These are phyloP conservation scores for Lepilemur septentrionalis DNA, from an alignment of 2,797 vertebrate genomes.

Conservation along the genomic window DNA sequence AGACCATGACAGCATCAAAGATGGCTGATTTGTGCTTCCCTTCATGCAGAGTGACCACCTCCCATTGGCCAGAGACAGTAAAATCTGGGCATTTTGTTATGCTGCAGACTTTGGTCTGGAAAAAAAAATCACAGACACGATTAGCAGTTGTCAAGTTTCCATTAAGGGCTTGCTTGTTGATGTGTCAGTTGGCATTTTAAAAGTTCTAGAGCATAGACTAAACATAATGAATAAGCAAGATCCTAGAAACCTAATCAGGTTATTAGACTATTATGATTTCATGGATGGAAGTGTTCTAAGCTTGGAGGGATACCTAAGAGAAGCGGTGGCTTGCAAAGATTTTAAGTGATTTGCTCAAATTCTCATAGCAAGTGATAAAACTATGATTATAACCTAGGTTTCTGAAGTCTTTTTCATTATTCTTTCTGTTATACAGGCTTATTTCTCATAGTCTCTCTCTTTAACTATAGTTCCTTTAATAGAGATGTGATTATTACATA, in stretches of 20 bases:
- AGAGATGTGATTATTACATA: background rate
- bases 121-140: background rate
- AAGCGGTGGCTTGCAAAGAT: background rate
- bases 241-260: background rate
- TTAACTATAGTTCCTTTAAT: background rate
- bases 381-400: background rate
- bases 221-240: background rate
- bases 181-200: background rate
- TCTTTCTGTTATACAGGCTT: background rate
- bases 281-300: background rate
- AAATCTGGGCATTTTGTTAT: slow-evolving; percentile 88
- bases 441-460: background rate
- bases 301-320: background rate
- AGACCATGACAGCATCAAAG: slow-evolving; percentile 92
- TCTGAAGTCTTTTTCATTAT: background rate
- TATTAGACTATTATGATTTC: background rate
- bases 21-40: slow-evolving; percentile 84
- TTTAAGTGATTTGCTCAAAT: slow-evolving; percentile 11
- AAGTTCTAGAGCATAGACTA: background rate
- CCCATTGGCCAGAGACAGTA: slow-evolving; percentile 89
- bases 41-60: slow-evolving; percentile 86
- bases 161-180: background rate
- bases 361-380: background rate
- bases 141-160: background rate
- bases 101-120: slow-evolving; percentile 89